phyloP scores from a whole-genome alignment of 2,888 invertebrate genomes.

The Eilema depressum region DNA sequence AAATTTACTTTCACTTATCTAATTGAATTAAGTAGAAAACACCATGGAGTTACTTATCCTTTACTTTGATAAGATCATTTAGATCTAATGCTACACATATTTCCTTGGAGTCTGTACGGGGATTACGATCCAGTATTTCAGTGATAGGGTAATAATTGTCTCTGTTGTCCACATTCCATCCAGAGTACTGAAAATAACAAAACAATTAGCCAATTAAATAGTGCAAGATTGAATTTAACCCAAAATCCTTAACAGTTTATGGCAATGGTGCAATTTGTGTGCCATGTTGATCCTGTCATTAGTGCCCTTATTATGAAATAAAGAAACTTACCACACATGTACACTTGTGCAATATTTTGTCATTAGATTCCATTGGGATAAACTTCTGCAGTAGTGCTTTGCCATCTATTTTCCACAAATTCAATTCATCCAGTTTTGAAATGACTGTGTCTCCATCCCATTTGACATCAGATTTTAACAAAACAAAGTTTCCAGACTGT shows the following conservation, averaged over 20 bases:
- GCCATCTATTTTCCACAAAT: conserved; percentile 90
- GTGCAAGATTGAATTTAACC: background rate
- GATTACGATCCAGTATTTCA: conserved; percentile 84
- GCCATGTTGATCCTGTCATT: background rate
- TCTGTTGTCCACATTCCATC: conserved; percentile 88
- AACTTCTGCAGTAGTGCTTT: conserved; percentile 90
- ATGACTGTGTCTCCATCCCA: conserved; percentile 86
- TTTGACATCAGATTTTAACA: conserved; percentile 88
- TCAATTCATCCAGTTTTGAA: conserved; percentile 85
- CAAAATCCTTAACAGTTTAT: background rate
- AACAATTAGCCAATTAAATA: background rate
- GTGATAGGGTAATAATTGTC: conserved; percentile 88
- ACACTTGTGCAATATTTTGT: conserved; percentile 87
- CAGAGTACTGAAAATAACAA: conserved; percentile 84
- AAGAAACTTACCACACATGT: conserved; percentile 87
- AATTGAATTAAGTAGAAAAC: conserved; percentile 78
- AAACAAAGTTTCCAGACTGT: conserved; percentile 89
- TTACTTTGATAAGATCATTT: conserved; percentile 85
- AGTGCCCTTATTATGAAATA: background rate
- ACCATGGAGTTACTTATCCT: conserved; percentile 80
- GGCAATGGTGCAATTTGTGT: background rate
- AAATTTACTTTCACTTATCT: conserved; percentile 82
- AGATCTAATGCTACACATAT: conserved; percentile 86
- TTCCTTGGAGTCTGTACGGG: conserved; percentile 84
- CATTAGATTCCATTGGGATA: conserved; percentile 88